These are phyloP conservation scores for Torymus auratus DNA, from an alignment of 2,888 invertebrate genomes.

Conservation along the genomic window DNA sequence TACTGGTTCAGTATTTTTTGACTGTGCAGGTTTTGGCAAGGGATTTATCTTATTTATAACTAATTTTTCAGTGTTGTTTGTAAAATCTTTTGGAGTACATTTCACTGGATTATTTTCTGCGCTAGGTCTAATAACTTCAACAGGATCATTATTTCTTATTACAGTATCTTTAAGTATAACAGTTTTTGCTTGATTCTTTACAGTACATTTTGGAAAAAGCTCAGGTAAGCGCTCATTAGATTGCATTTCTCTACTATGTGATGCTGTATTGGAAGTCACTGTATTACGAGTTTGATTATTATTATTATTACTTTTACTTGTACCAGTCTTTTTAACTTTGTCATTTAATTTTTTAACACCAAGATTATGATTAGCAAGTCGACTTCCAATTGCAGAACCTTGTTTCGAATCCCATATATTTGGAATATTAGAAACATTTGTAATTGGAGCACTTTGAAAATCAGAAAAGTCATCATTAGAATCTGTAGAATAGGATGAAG, in stretches of 20 bases:
- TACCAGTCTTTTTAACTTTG: constrained; percentile 67
- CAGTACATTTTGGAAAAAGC: constrained; percentile 73
- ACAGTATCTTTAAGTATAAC: constrained; percentile 74
- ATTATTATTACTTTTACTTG: constrained; percentile 57
- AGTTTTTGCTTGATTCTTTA: constrained; percentile 73
- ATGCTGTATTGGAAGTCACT: constrained; percentile 35
- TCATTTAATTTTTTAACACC: constrained; percentile 73
- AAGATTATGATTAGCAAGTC: constrained; percentile 77
- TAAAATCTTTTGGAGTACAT: constrained; percentile 60
- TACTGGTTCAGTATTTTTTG: constrained; percentile 52
- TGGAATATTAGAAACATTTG: constrained; percentile 64
- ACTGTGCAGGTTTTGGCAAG: constrained; percentile 26
- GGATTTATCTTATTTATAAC: constrained; percentile 38
- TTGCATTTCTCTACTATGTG: constrained; percentile 59
- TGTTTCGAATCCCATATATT: constrained; percentile 70
- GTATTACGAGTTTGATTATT: constrained; percentile 43
- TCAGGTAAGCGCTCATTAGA: constrained; percentile 62
- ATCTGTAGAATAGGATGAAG: constrained; percentile 59
- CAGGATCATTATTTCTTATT: constrained; percentile 69
- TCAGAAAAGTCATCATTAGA: constrained; percentile 77
- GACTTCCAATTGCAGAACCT: constrained; percentile 76
- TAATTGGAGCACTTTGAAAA: constrained; percentile 76
- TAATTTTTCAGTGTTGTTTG: constrained; percentile 55
- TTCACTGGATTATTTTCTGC: background rate
- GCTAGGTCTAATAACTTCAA: constrained; percentile 38